Conservation (phyloP, 2,888 invertebrate species). For the Parasteatoda lunata region DNA sequence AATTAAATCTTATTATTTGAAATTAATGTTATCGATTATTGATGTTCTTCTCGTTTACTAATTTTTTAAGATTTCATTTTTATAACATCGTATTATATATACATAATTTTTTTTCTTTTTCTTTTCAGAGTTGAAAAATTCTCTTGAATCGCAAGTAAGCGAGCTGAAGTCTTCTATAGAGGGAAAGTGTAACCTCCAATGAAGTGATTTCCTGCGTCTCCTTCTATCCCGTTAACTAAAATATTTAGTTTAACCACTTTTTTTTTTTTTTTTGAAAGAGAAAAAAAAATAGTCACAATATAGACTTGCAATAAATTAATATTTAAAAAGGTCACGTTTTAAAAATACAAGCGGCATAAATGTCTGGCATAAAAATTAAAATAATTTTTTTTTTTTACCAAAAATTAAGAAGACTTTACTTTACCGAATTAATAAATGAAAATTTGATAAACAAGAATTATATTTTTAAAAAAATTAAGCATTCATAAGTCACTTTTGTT, state of each 20-base stretch:
- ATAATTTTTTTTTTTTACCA: no score
- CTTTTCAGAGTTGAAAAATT: constrained; percentile 95
- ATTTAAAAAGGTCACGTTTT: neutral
- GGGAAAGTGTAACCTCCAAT: constrained; percentile 80
- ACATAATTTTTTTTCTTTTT: constrained; percentile 70
- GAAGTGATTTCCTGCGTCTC: constrained; percentile 18
- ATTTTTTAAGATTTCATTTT: no score
- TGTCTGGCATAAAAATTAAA: no score
- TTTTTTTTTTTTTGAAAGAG: neutral
- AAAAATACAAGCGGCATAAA: neutral
- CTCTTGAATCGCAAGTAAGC: constrained; percentile 96
- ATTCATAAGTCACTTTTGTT: no score
- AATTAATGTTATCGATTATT: no score
- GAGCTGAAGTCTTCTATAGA: constrained; percentile 97
- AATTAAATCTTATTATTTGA: no score
- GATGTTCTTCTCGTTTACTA: no score
- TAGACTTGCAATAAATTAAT: neutral
- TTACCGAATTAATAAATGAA: no score
- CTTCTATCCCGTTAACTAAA: neutral
- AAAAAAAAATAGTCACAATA: neutral
- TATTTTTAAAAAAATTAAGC: no score
- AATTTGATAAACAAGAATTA: no score
- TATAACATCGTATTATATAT: no score
- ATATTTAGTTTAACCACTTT: constrained; percentile 10
- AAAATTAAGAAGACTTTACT: no score